Conservation (phyloP, 2,113 vertebrate genomes). For the Azemiops feae region DNA sequence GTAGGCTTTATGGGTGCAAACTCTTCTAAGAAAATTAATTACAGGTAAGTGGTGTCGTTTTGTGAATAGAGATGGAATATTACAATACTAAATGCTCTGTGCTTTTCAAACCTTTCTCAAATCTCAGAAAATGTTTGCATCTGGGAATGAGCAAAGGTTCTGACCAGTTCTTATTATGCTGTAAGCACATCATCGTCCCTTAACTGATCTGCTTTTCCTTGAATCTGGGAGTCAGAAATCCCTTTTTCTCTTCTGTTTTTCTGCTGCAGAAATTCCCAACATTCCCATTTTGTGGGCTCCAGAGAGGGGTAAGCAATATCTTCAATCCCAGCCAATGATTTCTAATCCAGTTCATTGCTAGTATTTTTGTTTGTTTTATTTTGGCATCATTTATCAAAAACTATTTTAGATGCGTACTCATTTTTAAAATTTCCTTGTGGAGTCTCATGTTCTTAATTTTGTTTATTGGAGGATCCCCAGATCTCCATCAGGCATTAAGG, state of each 20-base stretch:
- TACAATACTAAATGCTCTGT: conserved; percentile 63
- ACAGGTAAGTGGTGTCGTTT: conserved; percentile 75
- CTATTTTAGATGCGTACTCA: conserved; percentile 68
- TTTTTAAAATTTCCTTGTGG: conserved; percentile 75
- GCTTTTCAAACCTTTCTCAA: conserved; percentile 70
- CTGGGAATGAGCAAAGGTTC: conserved; percentile 73
- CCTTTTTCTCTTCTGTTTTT: conserved; percentile 86
- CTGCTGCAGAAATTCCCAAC: conserved; percentile 85
- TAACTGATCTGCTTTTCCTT: conserved; percentile 77
- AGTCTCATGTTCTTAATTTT: conserved; percentile 69
- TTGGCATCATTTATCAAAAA: conserved; percentile 68
- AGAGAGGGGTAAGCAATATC: conserved; percentile 84
- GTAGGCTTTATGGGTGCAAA: conserved; percentile 10
- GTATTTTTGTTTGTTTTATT: conserved; percentile 73
- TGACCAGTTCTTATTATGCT: conserved; percentile 69
- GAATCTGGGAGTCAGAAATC: conserved; percentile 83
- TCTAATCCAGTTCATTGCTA: conserved; percentile 78
- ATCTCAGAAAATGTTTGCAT: conserved; percentile 65
- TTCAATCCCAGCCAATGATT: conserved; percentile 82
- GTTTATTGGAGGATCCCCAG: conserved; percentile 70
- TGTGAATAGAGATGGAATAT: conserved; percentile 63
- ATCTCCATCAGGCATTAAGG: conserved; percentile 68
- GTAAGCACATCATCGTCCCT: conserved; percentile 70
- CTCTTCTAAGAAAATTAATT: conserved; percentile 61
- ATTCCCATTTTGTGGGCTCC: conserved; percentile 85